Conservation (phyloP, 2,113 vertebrate species). For the Saguinus midas region DNA sequence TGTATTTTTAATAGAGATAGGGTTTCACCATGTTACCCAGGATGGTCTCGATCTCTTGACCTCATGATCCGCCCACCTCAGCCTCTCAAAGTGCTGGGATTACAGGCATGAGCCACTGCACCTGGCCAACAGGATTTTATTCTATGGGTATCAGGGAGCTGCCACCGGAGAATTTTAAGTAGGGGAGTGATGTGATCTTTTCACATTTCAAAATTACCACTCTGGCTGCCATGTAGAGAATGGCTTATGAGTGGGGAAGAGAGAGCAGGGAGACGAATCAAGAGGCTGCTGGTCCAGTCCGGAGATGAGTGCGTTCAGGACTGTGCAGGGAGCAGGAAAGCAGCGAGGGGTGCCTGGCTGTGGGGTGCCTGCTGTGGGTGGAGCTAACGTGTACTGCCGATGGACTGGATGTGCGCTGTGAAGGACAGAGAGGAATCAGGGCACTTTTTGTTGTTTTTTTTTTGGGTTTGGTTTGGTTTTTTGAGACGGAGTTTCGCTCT, state of each 20-base stretch:
- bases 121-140: background rate
- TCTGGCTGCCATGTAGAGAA: background rate
- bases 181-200: background rate
- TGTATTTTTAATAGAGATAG: too few species aligned
- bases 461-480: too few species aligned
- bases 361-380: background rate
- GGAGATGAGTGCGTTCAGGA: background rate
- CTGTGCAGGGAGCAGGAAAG: fast-evolving
- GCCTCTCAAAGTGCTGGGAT: too few species aligned
- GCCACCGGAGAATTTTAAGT: background rate
- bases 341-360: background rate
- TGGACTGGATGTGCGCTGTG: background rate
- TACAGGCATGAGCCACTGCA: too few species aligned
- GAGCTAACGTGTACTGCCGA: background rate
- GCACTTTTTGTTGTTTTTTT: background rate
- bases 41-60: too few species aligned
- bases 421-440: background rate
- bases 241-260: background rate
- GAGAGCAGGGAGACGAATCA: background rate
- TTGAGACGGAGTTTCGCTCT: too few species aligned
- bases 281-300: background rate
- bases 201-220: background rate
- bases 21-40: too few species aligned
- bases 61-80: too few species aligned
- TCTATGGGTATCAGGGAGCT: background rate